Percentiles rank a stretch among this genome's conserved stretches.
Evolutionary conservation across 2,888 invertebrate species (phyloP).

Genomic region (Zele albiditarsus): DNA sequence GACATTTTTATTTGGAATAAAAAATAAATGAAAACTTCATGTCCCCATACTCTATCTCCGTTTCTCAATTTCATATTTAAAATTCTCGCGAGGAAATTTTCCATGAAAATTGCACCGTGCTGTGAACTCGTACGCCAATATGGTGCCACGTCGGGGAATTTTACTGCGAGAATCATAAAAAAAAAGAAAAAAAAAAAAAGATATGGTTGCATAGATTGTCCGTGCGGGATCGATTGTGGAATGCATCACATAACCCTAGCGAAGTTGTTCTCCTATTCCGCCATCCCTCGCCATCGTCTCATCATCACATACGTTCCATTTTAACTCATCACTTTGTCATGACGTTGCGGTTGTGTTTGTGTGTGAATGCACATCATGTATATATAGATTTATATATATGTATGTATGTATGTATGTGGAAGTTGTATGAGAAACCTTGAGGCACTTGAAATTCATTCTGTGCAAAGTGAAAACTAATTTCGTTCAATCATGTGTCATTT

Average conservation of each 20-base stretch:
- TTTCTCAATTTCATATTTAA: constrained; percentile 10
- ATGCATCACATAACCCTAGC: neutral
- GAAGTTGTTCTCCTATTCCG: neutral
- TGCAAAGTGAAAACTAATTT: constrained; percentile 58
- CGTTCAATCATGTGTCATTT: constrained; percentile 57
- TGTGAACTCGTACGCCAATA: constrained; percentile 20
- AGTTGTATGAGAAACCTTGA: constrained; percentile 25
- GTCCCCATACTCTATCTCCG: neutral
- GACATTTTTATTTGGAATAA: neutral
- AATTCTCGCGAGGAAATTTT: constrained; percentile 4
- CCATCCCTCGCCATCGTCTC: constrained; percentile 1
- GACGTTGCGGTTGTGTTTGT: neutral
- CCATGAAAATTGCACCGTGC: neutral
- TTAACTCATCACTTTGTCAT: neutral
- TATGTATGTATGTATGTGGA: neutral
- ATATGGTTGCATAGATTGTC: neutral
- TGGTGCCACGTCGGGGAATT: constrained; percentile 11
- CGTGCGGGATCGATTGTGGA: constrained; percentile 33
- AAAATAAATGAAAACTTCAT: neutral
- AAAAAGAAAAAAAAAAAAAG: neutral
- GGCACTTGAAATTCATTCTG: constrained; percentile 58
- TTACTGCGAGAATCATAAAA: neutral
- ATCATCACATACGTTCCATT: constrained; percentile 29
- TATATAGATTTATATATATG: neutral
- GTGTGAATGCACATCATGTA: constrained; percentile 15